These are phyloP conservation scores for Eleginops maclovinus DNA, from an alignment of 2,113 vertebrate species.

Conservation along the genomic window DNA sequence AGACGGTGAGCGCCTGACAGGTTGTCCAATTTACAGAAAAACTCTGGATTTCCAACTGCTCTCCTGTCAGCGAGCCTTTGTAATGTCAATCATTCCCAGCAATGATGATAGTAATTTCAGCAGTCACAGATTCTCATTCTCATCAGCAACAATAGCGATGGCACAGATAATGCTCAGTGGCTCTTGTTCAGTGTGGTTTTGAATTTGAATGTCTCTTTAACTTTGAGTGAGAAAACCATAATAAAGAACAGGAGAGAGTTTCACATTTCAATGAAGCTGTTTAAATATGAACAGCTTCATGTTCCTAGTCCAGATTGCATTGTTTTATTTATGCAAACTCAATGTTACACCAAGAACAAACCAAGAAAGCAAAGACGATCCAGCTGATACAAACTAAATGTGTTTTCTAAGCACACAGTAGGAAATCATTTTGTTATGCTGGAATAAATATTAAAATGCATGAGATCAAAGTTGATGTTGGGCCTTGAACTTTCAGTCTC, in stretches of 20 bases:
- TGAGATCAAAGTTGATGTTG: no score
- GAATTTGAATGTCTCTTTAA: constrained; percentile 5
- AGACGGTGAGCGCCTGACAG: constrained; percentile 29
- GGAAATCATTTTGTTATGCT: neutral
- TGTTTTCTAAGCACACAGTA: neutral
- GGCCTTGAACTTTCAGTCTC: neutral
- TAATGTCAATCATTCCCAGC: constrained; percentile 48
- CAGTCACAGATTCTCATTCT: constrained; percentile 35
- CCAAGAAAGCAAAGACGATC: constrained; percentile 16
- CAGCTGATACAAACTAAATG: neutral
- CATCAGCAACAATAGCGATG: constrained; percentile 21
- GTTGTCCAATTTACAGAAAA: constrained; percentile 61
- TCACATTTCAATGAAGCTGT: neutral
- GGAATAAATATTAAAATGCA: no score
- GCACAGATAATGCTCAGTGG: constrained; percentile 30
- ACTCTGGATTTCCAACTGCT: constrained; percentile 44
- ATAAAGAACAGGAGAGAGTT: neutral
- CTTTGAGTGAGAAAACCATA: neutral
- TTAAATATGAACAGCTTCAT: neutral
- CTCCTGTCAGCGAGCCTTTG: constrained; percentile 50
- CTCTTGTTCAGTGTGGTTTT: neutral
- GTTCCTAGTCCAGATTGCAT: constrained; percentile 11
- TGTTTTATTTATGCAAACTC: constrained; percentile 22
- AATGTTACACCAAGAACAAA: neutral
- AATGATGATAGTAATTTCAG: constrained; percentile 48